Percentiles rank a stretch among this genome's conserved stretches.
These are phyloP conservation scores for Heliconius hermathena DNA, from an alignment of 1,140 invertebrate genomes.

Conservation along the genomic window DNA sequence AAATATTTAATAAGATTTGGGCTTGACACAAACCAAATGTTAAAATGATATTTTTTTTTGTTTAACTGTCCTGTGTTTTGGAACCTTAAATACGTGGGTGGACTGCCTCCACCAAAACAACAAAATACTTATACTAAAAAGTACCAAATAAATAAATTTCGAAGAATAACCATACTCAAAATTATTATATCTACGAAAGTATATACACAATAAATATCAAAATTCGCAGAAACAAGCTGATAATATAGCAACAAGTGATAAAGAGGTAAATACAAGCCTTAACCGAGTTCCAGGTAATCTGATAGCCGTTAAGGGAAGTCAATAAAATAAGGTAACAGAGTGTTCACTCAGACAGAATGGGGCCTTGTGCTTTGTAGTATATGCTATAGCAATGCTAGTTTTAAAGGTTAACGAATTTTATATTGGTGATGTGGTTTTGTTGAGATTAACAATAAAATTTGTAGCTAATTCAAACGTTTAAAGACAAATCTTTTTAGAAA, in stretches of 20 bases:
- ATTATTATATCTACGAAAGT: neutral
- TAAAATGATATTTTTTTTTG: no score
- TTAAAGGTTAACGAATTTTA: neutral
- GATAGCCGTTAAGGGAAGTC: conserved; percentile 30
- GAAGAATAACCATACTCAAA: no score
- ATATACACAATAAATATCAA: neutral
- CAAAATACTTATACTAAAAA: no score
- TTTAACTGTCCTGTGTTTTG: no score
- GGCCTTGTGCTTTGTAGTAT: neutral
- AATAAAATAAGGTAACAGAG: conserved; percentile 15
- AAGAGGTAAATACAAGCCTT: conserved; percentile 18
- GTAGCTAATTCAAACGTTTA: neutral
- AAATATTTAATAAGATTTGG: no score
- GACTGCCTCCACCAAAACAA: no score
- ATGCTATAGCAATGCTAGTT: neutral
- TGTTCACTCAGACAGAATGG: conserved; percentile 31
- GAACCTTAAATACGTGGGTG: no score
- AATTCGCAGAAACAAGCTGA: neutral
- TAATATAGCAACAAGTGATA: conserved; percentile 6
- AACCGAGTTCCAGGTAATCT: conserved; percentile 30
- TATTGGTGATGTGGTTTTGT: neutral
- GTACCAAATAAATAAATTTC: no score
- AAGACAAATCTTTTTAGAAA: neutral
- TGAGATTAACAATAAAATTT: neutral
- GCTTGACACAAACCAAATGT: no score